These are phyloP conservation scores for Machimus atricapillus DNA, from an alignment of 2,888 invertebrate genomes.

Conservation along the genomic window DNA sequence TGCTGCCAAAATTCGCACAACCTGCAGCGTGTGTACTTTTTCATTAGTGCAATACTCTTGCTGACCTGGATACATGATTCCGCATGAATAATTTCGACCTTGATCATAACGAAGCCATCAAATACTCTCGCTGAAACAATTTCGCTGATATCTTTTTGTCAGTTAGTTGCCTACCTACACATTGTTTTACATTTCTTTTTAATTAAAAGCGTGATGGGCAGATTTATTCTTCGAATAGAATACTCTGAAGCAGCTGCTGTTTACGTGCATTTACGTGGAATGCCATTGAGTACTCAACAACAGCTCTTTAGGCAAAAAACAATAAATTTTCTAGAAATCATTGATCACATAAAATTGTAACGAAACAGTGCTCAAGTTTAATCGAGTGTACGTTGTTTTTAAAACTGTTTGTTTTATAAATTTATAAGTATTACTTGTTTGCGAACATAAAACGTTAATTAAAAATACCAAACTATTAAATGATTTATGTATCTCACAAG, in stretches of 20 bases:
- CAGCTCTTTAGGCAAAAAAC: too few species aligned
- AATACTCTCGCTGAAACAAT: too few species aligned
- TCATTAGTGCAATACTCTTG: not conserved
- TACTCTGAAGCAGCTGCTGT: not conserved
- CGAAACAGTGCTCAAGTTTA: not conserved
- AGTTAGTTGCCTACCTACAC: too few species aligned
- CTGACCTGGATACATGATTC: not conserved
- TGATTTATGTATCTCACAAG: not conserved
- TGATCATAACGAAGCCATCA: not conserved
- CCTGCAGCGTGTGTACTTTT: not conserved
- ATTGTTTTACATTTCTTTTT: too few species aligned
- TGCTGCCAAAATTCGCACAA: not conserved
- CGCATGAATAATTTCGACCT: not conserved
- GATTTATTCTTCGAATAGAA: not conserved
- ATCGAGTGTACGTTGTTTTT: not conserved
- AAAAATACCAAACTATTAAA: not conserved
- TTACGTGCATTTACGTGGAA: not conserved
- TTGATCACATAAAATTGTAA: not conserved
- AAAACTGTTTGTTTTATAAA: not conserved
- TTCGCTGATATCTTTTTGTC: too few species aligned
- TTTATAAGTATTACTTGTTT: not conserved
- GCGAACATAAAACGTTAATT: not conserved
- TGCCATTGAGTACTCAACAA: not conserved
- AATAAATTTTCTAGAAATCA: not conserved
- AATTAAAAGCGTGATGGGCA: too few species aligned